phyloP scores from a whole-genome alignment of 2,888 invertebrate genomes.

The Electrophaes corylata region DNA sequence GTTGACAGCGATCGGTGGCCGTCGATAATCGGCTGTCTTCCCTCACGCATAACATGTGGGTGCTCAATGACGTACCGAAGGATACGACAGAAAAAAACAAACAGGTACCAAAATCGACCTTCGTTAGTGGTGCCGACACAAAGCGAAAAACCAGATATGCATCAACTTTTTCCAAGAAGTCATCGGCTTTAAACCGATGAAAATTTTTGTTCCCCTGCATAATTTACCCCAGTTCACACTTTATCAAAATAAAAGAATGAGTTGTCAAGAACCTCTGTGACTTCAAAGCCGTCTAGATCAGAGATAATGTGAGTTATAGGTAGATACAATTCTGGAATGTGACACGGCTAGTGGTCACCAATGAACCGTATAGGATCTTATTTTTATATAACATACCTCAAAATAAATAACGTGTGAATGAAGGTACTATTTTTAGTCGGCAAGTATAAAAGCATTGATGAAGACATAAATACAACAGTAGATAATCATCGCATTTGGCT shows the following conservation, averaged over 20 bases:
- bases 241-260: slow-evolving; percentile 64
- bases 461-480: slow-evolving; percentile 49
- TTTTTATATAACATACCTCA: slow-evolving; percentile 40
- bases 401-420: slow-evolving; percentile 14
- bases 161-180: slow-evolving; percentile 77
- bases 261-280: slow-evolving; percentile 65
- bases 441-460: slow-evolving; percentile 56
- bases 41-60: slow-evolving; percentile 65
- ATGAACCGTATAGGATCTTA: slow-evolving; percentile 68
- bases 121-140: slow-evolving; percentile 77
- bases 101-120: slow-evolving; percentile 67
- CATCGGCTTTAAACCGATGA: slow-evolving; percentile 61
- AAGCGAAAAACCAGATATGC: slow-evolving; percentile 72
- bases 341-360: slow-evolving; percentile 61
- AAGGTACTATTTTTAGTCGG: slow-evolving; percentile 39
- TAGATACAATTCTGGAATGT: slow-evolving; percentile 72
- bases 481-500: slow-evolving; percentile 53
- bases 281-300: slow-evolving; percentile 61
- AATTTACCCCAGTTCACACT: slow-evolving; percentile 78
- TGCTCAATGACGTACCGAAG: slow-evolving; percentile 54
- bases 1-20: slow-evolving; percentile 73
- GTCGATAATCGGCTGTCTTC: slow-evolving; percentile 73
- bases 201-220: slow-evolving; percentile 66
- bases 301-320: slow-evolving; percentile 69
- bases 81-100: slow-evolving; percentile 59